Conservation (phyloP, 1,140 invertebrate genomes). For the Atta colombica region DNA sequence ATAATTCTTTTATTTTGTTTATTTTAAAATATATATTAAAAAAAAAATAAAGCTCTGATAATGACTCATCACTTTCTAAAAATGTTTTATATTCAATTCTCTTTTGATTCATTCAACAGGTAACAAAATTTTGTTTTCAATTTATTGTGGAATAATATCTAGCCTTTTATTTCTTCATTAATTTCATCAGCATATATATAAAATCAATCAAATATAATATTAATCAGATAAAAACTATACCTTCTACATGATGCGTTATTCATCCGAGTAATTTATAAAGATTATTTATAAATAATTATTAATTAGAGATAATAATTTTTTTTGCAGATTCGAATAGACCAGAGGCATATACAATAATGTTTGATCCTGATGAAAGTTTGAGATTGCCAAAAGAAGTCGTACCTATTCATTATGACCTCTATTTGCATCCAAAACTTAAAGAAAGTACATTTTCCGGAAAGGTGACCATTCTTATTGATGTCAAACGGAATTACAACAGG, state of each 20-base stretch:
- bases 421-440: conserved; percentile 91
- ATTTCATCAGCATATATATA: background rate
- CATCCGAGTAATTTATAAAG: background rate
- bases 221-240: background rate
- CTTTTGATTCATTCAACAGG: background rate
- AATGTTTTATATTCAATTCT: background rate
- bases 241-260: too few relatives aligned
- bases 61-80: background rate
- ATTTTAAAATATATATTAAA: too few relatives aligned
- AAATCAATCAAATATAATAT: conserved; percentile 3
- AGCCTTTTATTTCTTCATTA: background rate
- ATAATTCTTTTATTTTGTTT: too few relatives aligned
- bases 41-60: background rate
- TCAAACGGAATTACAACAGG: conserved; percentile 84
- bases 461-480: conserved; percentile 90
- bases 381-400: conserved; percentile 90
- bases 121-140: background rate
- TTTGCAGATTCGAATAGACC: conserved; percentile 71
- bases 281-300: background rate
- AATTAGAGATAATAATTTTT: background rate
- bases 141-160: background rate
- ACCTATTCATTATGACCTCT: conserved; percentile 92
- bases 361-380: conserved; percentile 82
- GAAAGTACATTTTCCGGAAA: conserved; percentile 90
- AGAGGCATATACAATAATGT: conserved; percentile 69